Percentiles rank a stretch among this genome's conserved stretches.
Conservation (phyloP, 2,888 invertebrate genomes). For the Tetragonula carbonaria region DNA sequence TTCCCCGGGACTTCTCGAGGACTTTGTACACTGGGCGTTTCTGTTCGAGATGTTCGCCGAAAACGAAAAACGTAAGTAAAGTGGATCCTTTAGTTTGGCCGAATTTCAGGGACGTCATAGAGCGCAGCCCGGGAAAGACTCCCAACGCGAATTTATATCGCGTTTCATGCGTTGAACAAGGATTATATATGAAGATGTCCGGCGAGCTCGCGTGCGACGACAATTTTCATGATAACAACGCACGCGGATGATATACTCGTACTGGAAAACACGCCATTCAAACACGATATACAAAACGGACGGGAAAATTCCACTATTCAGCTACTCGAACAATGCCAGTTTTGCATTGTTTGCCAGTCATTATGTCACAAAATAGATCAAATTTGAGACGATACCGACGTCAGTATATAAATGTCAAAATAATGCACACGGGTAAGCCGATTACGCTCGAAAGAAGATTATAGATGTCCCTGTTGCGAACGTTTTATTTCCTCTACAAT, state of each 20-base stretch:
- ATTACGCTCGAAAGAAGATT: constrained; percentile 35
- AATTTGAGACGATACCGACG: neutral
- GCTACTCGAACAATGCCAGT: neutral
- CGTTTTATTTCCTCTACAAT: constrained; percentile 36
- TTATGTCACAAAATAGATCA: neutral
- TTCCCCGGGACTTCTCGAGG: neutral
- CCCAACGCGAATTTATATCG: neutral
- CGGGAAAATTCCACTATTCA: neutral
- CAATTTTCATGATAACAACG: neutral
- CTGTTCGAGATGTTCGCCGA: constrained; percentile 3
- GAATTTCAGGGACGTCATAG: constrained; percentile 3
- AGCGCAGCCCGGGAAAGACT: neutral
- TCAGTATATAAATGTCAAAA: constrained; percentile 27
- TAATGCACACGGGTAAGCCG: constrained; percentile 31
- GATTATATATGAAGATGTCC: neutral
- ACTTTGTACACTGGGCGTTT: neutral
- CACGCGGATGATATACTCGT: too few species aligned
- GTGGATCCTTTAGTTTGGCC: neutral
- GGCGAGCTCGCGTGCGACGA: neutral
- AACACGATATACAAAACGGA: neutral
- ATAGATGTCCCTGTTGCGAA: constrained; percentile 4
- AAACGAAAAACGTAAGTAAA: constrained; percentile 30
- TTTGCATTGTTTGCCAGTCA: neutral
- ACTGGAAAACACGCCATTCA: neutral
- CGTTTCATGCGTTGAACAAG: neutral